Conservation (phyloP, 2,113 vertebrate species). For the Speoplatyrhinus poulsoni region DNA sequence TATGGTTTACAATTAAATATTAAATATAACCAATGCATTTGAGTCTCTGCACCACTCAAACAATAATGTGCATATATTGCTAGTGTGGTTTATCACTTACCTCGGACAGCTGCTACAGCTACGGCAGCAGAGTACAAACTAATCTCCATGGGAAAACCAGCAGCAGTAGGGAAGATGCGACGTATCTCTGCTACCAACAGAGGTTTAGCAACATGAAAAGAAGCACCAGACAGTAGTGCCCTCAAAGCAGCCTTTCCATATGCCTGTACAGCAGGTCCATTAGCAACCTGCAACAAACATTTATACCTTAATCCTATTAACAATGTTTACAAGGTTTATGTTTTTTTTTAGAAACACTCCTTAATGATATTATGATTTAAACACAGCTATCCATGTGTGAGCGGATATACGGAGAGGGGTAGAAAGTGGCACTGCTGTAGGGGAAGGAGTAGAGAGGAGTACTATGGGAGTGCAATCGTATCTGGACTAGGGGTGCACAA, state of each 20-base stretch:
- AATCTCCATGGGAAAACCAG: constrained; percentile 80
- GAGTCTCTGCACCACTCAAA: neutral
- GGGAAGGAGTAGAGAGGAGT: no score
- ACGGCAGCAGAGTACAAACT: constrained; percentile 70
- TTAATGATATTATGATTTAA: neutral
- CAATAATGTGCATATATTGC: neutral
- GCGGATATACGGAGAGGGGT: no score
- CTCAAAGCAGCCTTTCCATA: constrained; percentile 31
- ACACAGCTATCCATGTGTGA: neutral
- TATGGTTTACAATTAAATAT: neutral
- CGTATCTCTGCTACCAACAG: constrained; percentile 73
- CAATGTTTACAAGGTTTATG: neutral
- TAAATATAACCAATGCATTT: no score
- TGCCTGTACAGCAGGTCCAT: constrained; percentile 10
- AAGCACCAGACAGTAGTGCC: constrained; percentile 57
- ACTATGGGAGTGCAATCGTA: no score
- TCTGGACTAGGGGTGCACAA: no score
- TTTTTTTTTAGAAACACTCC: neutral
- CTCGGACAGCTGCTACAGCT: constrained; percentile 42
- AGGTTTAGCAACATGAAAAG: constrained; percentile 64
- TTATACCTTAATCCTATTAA: neutral
- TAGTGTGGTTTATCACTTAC: constrained; percentile 56
- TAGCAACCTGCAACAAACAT: constrained; percentile 45
- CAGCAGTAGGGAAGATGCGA: constrained; percentile 72
- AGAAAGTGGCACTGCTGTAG: no score